Evolutionary conservation across 2,113 vertebrate species (phyloP), one percentile per base, ranked within the genome.

Genomic region (Catharus fuscescens): DNA sequence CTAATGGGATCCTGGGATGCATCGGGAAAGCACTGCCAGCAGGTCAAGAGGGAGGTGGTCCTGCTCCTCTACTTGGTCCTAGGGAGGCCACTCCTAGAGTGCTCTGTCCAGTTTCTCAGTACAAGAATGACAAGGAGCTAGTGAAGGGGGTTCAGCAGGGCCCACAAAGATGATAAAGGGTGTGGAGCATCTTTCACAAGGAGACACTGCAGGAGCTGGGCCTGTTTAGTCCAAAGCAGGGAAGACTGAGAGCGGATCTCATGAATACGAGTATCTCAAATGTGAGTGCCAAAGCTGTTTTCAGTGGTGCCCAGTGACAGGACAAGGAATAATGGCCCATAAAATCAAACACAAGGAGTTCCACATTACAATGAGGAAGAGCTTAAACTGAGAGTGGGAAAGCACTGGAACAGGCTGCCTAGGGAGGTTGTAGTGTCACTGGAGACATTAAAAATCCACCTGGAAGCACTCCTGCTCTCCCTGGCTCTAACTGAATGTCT

Each of bases 391-490:
- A 60, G 53, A 26, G 5, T 60, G 26, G 21, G 21, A 67, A 60
- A 77, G 36, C 26, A 36, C 32, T 77, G 6, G 6, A 44, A 67
- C 36, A 59, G 26, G 26, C 26, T 60, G 36, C 45, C 17, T 11
- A 32, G 26, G 21, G 21, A 67, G 31, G 17, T 20, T 5, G 1
- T 44, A 17, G 36, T 52, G 14, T 24, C 34, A 50, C 34, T 25
- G 31, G 25, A 50, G 6, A 36, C 45, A 67, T 34, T 52, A 18
- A 52, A 77, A 67, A 86, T 26, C 14, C 36, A 52, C 18, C 9
- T 36, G 36, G 20, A 60, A 36, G 26, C 1, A 1, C 7, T 60
- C 9, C 6, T 2, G 0, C 32, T 60, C 18, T 67, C 26, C 26
- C 6, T 53, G 54, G 12, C 32, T 60, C 36, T 60, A 31, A 26